Evolutionary conservation across 2,888 invertebrate species (phyloP), one percentile per base, ranked within the genome.

Genomic region (Apamea epomidion): DNA sequence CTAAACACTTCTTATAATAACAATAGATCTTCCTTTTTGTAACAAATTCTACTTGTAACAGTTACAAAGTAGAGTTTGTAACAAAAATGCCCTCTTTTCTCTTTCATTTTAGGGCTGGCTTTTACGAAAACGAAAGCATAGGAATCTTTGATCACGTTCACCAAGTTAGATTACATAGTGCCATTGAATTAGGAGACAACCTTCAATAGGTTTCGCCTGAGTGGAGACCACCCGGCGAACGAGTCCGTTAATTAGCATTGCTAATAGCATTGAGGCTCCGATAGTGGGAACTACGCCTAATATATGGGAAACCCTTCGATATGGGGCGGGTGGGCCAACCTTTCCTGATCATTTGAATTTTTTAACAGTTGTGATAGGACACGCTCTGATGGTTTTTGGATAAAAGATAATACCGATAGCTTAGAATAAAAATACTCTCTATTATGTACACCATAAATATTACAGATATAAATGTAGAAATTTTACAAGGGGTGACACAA

Each of bases 201-300:
- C 74, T 70, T 78, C 80, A 80, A 78, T 85, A 71, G 84, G 83
- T 86, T 86, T 64, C 81, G 85, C 80, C 82, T 88, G 84, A 87
- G 80, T 87, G 81, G 78, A 60, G 76, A 78, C 78, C 82, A 77
- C 85, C 86, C 87, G 80, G 70, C 80, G 76, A 88, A 89, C 86
- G 87, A 83, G 87, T 51, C 78, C 78, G 86, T 89, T 91, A 91
- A 92, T 92, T 92, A 92, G 91, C 92, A 92, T 89, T 92, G 91
- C 92, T 91, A 92, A 92, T 92, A 85, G 85, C 79, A 69, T 82
- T 74, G 89, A 85, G 87, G 81, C 82, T 77, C 78, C 81, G 80
- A 82, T 84, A 81, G 77, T 78, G 71, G 76, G 78, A 78, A 81
- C 78, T 78, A 78, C 67, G 62, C 73, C 62, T 80, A 78, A 81